Conservation (phyloP, 2,113 vertebrate genomes). For the Silurus meridionalis region DNA sequence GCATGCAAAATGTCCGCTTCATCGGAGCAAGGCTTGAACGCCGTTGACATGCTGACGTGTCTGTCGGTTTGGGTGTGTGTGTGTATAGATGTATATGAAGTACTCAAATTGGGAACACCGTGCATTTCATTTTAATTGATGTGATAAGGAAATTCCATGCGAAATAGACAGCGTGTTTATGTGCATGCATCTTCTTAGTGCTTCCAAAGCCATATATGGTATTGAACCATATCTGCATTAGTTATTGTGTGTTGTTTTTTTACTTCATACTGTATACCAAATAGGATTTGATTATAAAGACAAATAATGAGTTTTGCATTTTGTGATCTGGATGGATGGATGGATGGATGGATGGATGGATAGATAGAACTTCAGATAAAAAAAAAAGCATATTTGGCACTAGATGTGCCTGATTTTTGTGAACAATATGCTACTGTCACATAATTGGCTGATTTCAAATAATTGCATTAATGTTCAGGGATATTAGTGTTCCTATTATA, state of each 20-base stretch:
- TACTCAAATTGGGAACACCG: not conserved
- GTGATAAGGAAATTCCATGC: not conserved
- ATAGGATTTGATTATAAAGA: too few species aligned
- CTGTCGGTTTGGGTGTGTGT: not conserved
- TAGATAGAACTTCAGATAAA: too few species aligned
- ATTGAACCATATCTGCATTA: not conserved
- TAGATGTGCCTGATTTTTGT: not conserved
- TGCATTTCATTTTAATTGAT: not conserved
- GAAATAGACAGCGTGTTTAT: not conserved
- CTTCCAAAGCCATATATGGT: not conserved
- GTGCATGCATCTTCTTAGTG: not conserved
- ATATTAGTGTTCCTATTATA: not conserved
- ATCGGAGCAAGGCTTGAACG: not conserved
- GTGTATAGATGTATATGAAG: not conserved
- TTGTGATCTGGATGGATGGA: too few species aligned
- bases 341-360: too few species aligned
- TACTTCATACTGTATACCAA: not conserved
- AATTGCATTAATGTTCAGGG: not conserved
- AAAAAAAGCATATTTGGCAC: not conserved
- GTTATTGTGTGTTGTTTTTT: not conserved
- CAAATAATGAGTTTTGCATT: too few species aligned
- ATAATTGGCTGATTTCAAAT: not conserved
- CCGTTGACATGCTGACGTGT: not conserved
- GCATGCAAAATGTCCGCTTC: conserved; percentile 17
- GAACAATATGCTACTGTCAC: not conserved